These are phyloP conservation scores for Brachyalestes nurse DNA, from an alignment of 2,797 vertebrate species.

Conservation along the genomic window DNA sequence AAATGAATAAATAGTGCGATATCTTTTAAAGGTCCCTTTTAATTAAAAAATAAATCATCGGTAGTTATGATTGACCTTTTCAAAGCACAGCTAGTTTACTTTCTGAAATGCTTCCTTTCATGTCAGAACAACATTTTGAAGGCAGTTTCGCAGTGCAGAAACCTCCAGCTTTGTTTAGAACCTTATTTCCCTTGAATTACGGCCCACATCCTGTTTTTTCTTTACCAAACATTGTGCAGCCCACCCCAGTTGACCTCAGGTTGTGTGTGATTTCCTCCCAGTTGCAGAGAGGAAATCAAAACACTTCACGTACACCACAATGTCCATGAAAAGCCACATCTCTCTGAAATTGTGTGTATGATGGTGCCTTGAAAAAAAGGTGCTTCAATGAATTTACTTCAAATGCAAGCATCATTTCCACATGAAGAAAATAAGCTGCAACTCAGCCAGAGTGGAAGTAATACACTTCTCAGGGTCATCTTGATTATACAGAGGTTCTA, in stretches of 20 bases:
- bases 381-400: neutral
- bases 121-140: too few species aligned
- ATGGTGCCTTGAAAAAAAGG: neutral
- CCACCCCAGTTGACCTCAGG: neutral
- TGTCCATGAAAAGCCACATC: neutral
- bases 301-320: neutral
- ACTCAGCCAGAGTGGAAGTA: neutral
- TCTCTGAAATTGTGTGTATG: neutral
- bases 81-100: neutral
- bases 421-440: neutral
- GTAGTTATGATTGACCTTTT: neutral
- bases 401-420: neutral
- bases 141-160: neutral
- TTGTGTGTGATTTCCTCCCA: constrained; percentile 2
- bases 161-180: neutral
- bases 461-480: too few species aligned
- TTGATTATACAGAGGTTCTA: too few species aligned
- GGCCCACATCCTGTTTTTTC: neutral
- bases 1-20: too few species aligned
- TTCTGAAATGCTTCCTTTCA: neutral
- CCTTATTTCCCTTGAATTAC: neutral
- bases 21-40: too few species aligned
- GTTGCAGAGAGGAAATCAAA: constrained; percentile 1
- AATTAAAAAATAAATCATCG: neutral
- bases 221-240: neutral